Percentiles rank a stretch among this genome's conserved stretches.
These are phyloP conservation scores for Varecia variegata DNA, from an alignment of 2,797 vertebrate species.

Conservation along the genomic window DNA sequence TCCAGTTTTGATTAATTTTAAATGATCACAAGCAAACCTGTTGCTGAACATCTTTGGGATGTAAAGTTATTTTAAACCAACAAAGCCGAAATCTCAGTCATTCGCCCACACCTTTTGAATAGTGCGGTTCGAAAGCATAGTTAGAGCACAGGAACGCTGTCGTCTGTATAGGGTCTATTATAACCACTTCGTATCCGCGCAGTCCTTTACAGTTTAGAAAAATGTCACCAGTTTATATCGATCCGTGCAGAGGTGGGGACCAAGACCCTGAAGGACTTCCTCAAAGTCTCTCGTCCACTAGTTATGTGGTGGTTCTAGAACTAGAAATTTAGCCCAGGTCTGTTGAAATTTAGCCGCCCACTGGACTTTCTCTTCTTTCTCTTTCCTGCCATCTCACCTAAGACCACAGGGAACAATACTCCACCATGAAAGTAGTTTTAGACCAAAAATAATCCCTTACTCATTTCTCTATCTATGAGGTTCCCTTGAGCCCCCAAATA, in stretches of 20 bases:
- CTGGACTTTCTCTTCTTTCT: background rate
- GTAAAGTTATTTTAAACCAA: conserved; percentile 36
- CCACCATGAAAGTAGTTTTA: background rate
- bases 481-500: background rate
- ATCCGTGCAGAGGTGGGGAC: background rate
- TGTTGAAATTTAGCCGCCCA: background rate
- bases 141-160: background rate
- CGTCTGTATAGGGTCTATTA: background rate
- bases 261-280: background rate
- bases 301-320: background rate
- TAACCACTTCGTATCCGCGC: background rate
- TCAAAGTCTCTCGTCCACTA: background rate
- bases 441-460: background rate
- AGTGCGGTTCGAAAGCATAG: background rate
- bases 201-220: background rate
- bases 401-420: background rate
- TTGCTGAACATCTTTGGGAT: background rate
- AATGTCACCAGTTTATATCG: background rate
- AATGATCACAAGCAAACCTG: background rate
- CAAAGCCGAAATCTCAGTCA: background rate
- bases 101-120: background rate
- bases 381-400: background rate
- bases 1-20: conserved; percentile 31
- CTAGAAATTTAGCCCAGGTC: background rate
- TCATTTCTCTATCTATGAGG: background rate